phyloP scores from a whole-genome alignment of 2,797 vertebrate species.

The Salmo trutta region DNA sequence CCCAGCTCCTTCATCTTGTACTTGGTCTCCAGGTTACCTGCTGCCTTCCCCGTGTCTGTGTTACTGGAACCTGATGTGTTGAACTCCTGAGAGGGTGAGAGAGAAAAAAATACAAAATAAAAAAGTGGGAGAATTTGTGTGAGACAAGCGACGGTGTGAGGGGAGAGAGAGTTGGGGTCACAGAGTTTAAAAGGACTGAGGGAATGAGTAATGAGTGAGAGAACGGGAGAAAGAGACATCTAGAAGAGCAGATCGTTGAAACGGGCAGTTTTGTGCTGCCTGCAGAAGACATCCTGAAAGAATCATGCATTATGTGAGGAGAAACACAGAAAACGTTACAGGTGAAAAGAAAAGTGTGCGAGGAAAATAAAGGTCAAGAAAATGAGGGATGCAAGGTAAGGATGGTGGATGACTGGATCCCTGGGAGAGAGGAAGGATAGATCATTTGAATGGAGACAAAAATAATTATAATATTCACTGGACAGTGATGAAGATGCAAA shows the following conservation, averaged over 20 bases:
- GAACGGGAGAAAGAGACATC: too few species aligned
- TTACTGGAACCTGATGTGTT: conserved; percentile 87
- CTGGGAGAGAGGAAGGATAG: neutral
- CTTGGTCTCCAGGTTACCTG: conserved; percentile 91
- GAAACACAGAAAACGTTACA: conserved; percentile 2
- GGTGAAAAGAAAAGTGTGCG: neutral
- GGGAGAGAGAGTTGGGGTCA: neutral
- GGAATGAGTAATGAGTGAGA: neutral
- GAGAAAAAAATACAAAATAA: too few species aligned
- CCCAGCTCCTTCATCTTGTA: conserved; percentile 91
- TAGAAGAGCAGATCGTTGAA: neutral
- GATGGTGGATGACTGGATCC: neutral
- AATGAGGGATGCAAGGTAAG: neutral
- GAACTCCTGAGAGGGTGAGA: conserved; percentile 81
- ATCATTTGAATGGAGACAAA: too few species aligned
- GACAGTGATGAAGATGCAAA: neutral
- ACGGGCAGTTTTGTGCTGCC: neutral
- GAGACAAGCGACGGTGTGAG: neutral
- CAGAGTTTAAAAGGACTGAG: conserved; percentile 2
- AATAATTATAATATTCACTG: neutral
- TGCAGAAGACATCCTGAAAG: neutral
- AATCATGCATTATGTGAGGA: neutral
- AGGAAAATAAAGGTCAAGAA: neutral
- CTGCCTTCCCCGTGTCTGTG: conserved; percentile 88
- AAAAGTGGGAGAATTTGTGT: too few species aligned